Evolutionary conservation across 2,113 vertebrate species (phyloP), one percentile per base, ranked within the genome.

Genomic region (Toxotes jaculatrix): DNA sequence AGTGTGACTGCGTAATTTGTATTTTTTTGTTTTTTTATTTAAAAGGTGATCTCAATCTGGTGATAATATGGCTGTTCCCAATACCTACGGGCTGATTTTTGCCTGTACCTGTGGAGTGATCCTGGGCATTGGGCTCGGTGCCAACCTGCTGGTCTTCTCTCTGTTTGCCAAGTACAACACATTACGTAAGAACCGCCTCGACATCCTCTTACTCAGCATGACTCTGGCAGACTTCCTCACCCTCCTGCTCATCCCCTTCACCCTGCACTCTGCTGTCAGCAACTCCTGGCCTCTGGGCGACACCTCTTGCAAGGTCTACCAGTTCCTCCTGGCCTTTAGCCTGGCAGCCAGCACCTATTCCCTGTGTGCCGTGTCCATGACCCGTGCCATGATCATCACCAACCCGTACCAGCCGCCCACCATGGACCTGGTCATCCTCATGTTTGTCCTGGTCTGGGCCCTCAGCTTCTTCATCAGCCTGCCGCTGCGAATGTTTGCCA

Each of bases 321-420:
- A 95, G 91, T 95, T 96, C 86, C 77, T 95, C 66, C 74, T 95
- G 59, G 93, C 93, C 34, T 96, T 95, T 75, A 93, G 94, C 57
- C 82, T 95, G 80, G 94, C 93, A 0, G 95, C 93, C 63, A 96
- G 95, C 91, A 95, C 93, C 42, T 96, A 95, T 77, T 96, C 95
- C 0, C 86, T 96, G n/a, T 96, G 94, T 42, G 93, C 94, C 1
- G 93, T 96, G 74, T 96, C 95, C 14, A 71, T 95, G 81, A 90
- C 95, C 13, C 91, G 94, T 0, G 92, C 77, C 45, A 94, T 93
- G 93, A 92, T 91, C 71, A 89, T 92, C 82, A 91, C 92, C 75
- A 95, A 95, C 85, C 90, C 92, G 0, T 93, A 92, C 87, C 93
- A 91, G 23, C 89, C 93, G 0, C 94, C 93, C 40, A 55, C 61